Conservation (phyloP, 2,113 vertebrate species). For the Cricetomys ansorgei region DNA sequence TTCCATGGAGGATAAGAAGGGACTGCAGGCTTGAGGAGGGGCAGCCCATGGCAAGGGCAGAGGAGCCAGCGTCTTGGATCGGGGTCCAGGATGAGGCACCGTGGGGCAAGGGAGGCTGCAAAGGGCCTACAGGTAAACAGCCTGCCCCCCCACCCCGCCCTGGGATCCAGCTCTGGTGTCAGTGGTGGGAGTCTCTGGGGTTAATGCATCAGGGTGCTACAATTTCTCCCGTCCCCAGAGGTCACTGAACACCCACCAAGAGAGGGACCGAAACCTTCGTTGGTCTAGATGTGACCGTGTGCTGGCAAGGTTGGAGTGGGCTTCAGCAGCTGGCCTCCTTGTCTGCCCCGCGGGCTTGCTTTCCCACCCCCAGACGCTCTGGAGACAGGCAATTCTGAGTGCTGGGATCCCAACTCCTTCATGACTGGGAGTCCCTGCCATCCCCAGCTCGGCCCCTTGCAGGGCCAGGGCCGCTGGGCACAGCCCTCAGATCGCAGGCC, state of each 20-base stretch:
- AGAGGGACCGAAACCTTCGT: slow-evolving; percentile 47
- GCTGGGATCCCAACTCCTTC: background rate
- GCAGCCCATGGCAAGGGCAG: background rate
- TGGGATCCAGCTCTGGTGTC: background rate
- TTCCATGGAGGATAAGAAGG: background rate
- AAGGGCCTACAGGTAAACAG: accelerated
- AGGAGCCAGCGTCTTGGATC: background rate
- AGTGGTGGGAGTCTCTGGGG: background rate
- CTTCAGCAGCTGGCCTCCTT: background rate
- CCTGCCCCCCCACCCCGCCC: accelerated
- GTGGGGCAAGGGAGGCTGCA: background rate
- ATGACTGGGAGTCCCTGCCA: background rate
- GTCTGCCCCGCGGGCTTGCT: too few relatives aligned
- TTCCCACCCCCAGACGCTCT: background rate
- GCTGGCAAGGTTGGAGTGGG: background rate
- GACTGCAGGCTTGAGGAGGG: background rate
- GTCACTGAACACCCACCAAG: slow-evolving; percentile 42
- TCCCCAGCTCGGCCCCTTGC: background rate
- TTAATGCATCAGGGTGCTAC: background rate
- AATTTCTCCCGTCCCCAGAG: background rate
- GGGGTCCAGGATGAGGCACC: background rate
- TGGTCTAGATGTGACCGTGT: background rate
- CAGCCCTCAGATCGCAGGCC: background rate
- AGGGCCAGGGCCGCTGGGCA: background rate
- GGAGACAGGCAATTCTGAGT: background rate